Evolutionary conservation across 2,888 invertebrate genomes (phyloP).

Genomic region (Cephonodes hylas): DNA sequence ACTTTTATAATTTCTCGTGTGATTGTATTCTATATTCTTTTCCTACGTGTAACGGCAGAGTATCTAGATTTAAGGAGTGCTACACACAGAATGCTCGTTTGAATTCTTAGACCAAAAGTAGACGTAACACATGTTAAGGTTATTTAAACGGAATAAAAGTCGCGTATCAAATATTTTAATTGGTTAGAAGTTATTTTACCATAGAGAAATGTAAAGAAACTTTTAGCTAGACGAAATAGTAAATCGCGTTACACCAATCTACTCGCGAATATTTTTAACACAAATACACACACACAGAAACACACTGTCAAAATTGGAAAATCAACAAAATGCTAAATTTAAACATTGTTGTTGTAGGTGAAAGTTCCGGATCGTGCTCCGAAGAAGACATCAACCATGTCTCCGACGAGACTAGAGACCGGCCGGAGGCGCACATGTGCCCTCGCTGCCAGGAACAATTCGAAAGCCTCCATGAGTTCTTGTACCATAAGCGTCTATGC

Average conservation of each 20-base stretch:
- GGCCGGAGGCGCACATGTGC: slow-evolving; percentile 81
- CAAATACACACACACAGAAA: background rate
- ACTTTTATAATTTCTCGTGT: background rate
- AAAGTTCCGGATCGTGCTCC: slow-evolving; percentile 84
- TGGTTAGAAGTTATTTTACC: background rate
- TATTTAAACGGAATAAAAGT: background rate
- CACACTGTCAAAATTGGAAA: background rate
- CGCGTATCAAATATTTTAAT: background rate
- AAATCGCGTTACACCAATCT: background rate
- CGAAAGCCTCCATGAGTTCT: slow-evolving; percentile 82
- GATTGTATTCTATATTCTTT: too few relatives aligned
- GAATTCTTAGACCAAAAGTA: background rate
- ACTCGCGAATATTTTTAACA: background rate
- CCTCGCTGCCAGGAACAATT: slow-evolving; percentile 85
- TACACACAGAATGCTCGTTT: background rate
- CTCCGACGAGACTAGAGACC: slow-evolving; percentile 70
- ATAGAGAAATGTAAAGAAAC: background rate
- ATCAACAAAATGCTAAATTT: slow-evolving; percentile 11
- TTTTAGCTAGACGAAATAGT: background rate
- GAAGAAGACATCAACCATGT: slow-evolving; percentile 82
- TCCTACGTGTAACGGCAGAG: background rate
- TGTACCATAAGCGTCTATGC: slow-evolving; percentile 83
- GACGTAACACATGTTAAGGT: background rate
- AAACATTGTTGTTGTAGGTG: slow-evolving; percentile 80
- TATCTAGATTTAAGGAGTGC: background rate